phyloP scores from a whole-genome alignment of 2,888 invertebrate genomes.

The Periphyllus acericola region DNA sequence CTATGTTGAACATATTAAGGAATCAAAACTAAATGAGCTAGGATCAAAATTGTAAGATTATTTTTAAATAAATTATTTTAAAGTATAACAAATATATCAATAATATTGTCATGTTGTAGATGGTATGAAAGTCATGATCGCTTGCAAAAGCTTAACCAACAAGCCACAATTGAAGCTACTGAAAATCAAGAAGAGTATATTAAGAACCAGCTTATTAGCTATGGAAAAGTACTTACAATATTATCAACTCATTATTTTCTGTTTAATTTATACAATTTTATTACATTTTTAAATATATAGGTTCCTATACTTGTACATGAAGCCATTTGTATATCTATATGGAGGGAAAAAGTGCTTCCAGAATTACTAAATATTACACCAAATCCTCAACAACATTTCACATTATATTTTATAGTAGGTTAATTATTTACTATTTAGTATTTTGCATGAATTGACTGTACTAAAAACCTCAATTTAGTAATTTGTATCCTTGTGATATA shows the following conservation, averaged over 20 bases:
- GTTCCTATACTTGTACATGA: conserved; percentile 82
- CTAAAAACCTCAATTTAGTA: not conserved
- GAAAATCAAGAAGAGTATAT: conserved; percentile 83
- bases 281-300: conserved; percentile 67
- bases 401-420: conserved; percentile 80
- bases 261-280: not conserved
- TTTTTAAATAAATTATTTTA: not conserved
- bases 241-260: not conserved
- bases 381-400: conserved; percentile 77
- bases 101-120: conserved; percentile 68
- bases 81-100: not conserved
- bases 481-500: not conserved
- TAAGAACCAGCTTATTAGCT: conserved; percentile 82
- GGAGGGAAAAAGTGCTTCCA: conserved; percentile 85
- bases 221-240: conserved; percentile 74
- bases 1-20: conserved; percentile 35
- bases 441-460: not conserved
- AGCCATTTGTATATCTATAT: conserved; percentile 82
- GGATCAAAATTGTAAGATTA: conserved; percentile 46
- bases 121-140: conserved; percentile 87
- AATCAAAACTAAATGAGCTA: conserved; percentile 46
- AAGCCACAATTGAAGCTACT: conserved; percentile 84
- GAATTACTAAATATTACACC: conserved; percentile 77
- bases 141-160: conserved; percentile 86
- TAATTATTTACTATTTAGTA: conserved; percentile 66